Percentiles rank a stretch among this genome's conserved stretches.
These are phyloP conservation scores for Liolophura sinensis DNA, from an alignment of 1,140 invertebrate species.

Conservation along the genomic window DNA sequence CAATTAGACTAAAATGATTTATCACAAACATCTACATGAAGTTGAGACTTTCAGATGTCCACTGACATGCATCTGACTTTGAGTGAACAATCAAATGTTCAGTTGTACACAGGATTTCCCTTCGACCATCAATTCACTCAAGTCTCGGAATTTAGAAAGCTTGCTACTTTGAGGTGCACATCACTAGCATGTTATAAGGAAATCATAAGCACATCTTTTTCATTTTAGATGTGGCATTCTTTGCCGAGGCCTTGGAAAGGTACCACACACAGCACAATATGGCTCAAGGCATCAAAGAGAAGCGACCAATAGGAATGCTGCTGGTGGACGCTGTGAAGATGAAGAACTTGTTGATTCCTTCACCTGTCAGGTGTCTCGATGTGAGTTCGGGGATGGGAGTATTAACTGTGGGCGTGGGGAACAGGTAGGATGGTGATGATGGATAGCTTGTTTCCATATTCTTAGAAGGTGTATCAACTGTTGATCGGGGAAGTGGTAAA, in stretches of 20 bases:
- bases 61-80: too few species aligned
- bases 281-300: constrained; percentile 65
- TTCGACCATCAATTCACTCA: too few species aligned
- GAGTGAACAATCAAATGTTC: too few species aligned
- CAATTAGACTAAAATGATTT: too few species aligned
- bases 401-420: too few species aligned
- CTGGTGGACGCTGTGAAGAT: constrained; percentile 72
- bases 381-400: constrained; percentile 49
- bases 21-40: constrained; percentile 4
- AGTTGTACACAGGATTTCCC: not conserved
- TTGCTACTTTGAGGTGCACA: not conserved
- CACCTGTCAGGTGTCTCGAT: constrained; percentile 69
- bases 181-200: not conserved
- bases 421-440: too few species aligned
- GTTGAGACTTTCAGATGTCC: too few species aligned
- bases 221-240: constrained; percentile 54
- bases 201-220: not conserved
- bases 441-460: too few species aligned
- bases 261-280: constrained; percentile 55
- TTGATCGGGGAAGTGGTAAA: too few species aligned
- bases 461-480: too few species aligned
- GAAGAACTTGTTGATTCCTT: constrained; percentile 70
- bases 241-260: constrained; percentile 48
- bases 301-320: constrained; percentile 69
- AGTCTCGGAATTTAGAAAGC: not conserved